phyloP scores from a whole-genome alignment of 2,888 invertebrate genomes.

The Branchellion lobata region DNA sequence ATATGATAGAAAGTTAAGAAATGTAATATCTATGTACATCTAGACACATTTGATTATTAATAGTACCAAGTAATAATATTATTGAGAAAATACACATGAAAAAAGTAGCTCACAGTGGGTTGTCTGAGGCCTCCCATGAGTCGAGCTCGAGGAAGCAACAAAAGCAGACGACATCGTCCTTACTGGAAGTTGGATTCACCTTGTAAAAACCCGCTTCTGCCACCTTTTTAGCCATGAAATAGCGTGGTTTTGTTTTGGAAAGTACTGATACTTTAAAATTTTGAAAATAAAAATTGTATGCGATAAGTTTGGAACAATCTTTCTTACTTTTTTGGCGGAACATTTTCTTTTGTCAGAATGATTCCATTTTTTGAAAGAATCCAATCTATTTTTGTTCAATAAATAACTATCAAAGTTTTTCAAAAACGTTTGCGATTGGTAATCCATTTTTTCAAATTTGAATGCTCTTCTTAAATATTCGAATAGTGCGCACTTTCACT shows the following conservation, averaged over 20 bases:
- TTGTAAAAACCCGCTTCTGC: conserved; percentile 12
- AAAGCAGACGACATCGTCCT: neutral
- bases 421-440: neutral
- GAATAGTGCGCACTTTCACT: too few relatives aligned
- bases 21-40: too few relatives aligned
- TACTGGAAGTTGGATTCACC: neutral
- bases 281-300: neutral
- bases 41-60: too few relatives aligned
- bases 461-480: neutral
- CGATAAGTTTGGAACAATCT: too few relatives aligned
- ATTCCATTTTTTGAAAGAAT: neutral
- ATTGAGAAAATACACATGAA: too few relatives aligned
- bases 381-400: neutral
- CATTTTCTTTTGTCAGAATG: neutral
- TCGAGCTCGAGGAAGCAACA: neutral
- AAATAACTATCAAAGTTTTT: neutral
- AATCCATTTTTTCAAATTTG: neutral
- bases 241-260: too few relatives aligned
- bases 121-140: neutral
- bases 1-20: too few relatives aligned
- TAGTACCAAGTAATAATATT: too few relatives aligned
- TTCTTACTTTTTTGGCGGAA: neutral
- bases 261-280: neutral
- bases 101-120: neutral
- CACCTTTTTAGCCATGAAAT: too few relatives aligned